A percentile compares a stretch with the other conserved stretches of the same genome.
Evolutionary conservation across 2,113 vertebrate genomes (phyloP).

Genomic region (Cromileptes altivelis): DNA sequence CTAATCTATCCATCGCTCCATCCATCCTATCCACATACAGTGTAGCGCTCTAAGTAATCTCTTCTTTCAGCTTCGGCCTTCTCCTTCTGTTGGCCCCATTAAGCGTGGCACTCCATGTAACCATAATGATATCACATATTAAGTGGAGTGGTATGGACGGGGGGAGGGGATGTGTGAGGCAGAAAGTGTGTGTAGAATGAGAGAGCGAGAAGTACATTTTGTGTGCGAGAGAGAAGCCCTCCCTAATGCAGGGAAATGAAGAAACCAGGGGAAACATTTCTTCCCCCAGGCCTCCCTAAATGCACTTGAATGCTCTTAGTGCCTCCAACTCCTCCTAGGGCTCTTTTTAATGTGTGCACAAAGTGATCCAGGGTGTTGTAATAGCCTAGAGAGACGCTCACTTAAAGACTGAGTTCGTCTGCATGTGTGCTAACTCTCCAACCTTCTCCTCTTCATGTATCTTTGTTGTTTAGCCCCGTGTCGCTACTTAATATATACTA

Average conservation of each 20-base stretch:
- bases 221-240: conserved; percentile 45
- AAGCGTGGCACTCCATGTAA: conserved; percentile 57
- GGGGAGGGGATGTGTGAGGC: conserved; percentile 25
- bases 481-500: conserved; percentile 24
- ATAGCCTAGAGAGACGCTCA: conserved; percentile 36
- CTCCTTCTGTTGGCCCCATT: conserved; percentile 72
- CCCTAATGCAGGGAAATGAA: conserved; percentile 81
- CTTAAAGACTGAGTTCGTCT: conserved; percentile 36
- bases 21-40: conserved; percentile 38
- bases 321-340: conserved; percentile 65
- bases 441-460: conserved; percentile 7
- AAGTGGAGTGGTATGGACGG: conserved; percentile 66
- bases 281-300: conserved; percentile 80
- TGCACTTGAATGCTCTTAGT: conserved; percentile 79
- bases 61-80: conserved; percentile 48
- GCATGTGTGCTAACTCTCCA: conserved; percentile 22
- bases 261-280: conserved; percentile 75
- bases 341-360: conserved; percentile 63
- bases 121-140: conserved; percentile 80
- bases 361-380: conserved; percentile 61
- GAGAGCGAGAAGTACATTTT: conserved; percentile 50
- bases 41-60: conserved; percentile 68
- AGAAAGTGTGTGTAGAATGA: conserved; percentile 37
- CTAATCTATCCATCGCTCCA: conserved; percentile 42
- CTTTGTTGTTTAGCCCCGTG: conserved; percentile 34